phyloP scores from a whole-genome alignment of 1,140 invertebrate species.

The Akabosia matsudoensis region DNA sequence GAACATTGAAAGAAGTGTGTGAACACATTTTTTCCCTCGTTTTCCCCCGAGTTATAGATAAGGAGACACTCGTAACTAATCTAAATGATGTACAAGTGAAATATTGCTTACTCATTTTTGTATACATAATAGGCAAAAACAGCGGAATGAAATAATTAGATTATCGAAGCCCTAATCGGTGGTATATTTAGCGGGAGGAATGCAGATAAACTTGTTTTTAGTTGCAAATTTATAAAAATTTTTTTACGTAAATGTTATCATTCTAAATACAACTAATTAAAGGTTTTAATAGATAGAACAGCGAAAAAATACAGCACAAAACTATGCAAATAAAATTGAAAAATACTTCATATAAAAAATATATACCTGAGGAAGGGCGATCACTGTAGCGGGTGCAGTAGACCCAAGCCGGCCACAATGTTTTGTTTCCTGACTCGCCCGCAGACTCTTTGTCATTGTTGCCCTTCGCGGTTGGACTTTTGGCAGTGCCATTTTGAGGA shows the following conservation, averaged over 20 bases:
- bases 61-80: not conserved
- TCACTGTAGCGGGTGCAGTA: constrained; percentile 97
- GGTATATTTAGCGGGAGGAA: too few relatives aligned
- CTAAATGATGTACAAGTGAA: not conserved
- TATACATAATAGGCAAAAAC: not conserved
- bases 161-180: not conserved
- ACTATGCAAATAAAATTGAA: not conserved
- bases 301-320: not conserved
- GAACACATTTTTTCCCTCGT: not conserved
- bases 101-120: not conserved
- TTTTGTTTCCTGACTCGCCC: not conserved
- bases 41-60: not conserved
- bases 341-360: not conserved
- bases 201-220: too few relatives aligned
- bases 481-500: not conserved
- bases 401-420: constrained; percentile 84
- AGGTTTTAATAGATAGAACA: not conserved
- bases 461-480: not conserved
- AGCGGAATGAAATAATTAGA: not conserved
- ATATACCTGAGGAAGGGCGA: constrained; percentile 88
- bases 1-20: not conserved
- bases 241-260: not conserved
- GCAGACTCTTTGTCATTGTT: not conserved
- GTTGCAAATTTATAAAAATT: not conserved
- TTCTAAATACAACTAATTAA: not conserved